Evolutionary conservation across 2,113 vertebrate genomes (phyloP), one percentile per base, ranked within the genome.

Genomic region (Nothoprocta pentlandii): DNA sequence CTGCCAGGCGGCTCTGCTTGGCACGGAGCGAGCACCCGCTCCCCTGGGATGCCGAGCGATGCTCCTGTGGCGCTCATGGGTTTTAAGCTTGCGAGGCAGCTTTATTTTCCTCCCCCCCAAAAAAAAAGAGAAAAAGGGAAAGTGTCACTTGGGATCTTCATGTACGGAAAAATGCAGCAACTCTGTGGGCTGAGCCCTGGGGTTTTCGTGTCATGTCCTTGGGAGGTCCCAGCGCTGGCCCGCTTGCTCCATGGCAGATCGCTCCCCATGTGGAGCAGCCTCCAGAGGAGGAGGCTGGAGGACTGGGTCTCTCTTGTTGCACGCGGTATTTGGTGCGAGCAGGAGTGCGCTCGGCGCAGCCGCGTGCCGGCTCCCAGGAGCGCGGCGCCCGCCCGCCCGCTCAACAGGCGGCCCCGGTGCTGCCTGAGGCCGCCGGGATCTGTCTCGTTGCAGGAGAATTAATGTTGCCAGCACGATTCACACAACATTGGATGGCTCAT

Each of bases 361-460:
- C 49, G 49, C 22, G 22, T 23, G 10, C 44, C 46, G 16, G 46
- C 46, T 20, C 46, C 15, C 46, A 20, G 13, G 44, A 46, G 44
- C 46, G 46, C 46, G 8, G 49, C 56, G 39, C 47, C 71, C 26
- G 63, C 87, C 83, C 9, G 34, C 63, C 58, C 12, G 26, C 41
- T 63, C 89, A 87, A 85, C 56, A 74, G 92, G 90, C 89, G 12
- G 59, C 69, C 12, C 80, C 25, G 16, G 78, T 2, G 0, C 63
- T 30, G 85, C 91, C 92, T 30, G 70, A 68, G 88, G 86, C 87
- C 92, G 25, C 49, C 41, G 3, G 80, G 34, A 70, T 95, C 90
- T 80, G 94, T 94, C 96, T 98, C 93, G 20, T 90, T 96, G 32
- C 67, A 54, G 96, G 89, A 95, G 96, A 96, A 97, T 96, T 93